Base-by-base conservation (phyloP, 2,888 invertebrate genomes). In the Rhimphoctona megacephalus region DNA sequence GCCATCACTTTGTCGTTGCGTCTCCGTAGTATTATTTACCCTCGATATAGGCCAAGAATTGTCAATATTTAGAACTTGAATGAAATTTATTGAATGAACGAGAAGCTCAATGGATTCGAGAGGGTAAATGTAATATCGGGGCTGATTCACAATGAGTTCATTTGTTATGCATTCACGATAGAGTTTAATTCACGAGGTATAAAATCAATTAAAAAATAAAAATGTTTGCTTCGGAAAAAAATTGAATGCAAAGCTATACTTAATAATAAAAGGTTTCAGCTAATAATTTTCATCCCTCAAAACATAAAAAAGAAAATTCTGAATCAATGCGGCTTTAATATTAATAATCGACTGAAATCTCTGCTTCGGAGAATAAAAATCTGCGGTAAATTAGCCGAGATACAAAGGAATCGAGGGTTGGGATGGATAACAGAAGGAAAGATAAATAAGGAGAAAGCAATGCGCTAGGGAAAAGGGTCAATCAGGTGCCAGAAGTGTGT, bases 41-140 rank as follows among this genome's bases (percentile, higher is more conserved):
- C 61, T 83, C 88, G 85, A 85, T 85, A 87, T 85, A 84, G 86
- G 82, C 85, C 85, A 83, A 86, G 86, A 86, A 86, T 87, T 87
- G 87, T 89, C 86, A 88, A 89, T 89, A 88, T 89, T 87, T 86
- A 85, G 84, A 81, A 76, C 82, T 64, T 78, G 82, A 84, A 88
- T 88, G 84, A 88, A 89, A 87, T 86, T 87, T 81, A 89, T 81
- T 85, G 86, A 85, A 87, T 83, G 77, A 74, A 85, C 57, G 73
- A 78, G 78, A 83, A 83, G 72, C 81, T 78, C 79, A 69, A 73
- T 49, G 73, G 76, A 52, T 19, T 52, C 33, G 25, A 64, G 46
- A 79, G 73, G 66, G 43, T 72, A 46, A 72, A 81, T 69, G 69
- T 82, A 83, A 64, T 22, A 52, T 54, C 22, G 17, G 8, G 33